A percentile compares a stretch with the other conserved stretches of the same genome.
Evolutionary conservation across 2,797 vertebrate species (phyloP).

Genomic region (Danio choprae): DNA sequence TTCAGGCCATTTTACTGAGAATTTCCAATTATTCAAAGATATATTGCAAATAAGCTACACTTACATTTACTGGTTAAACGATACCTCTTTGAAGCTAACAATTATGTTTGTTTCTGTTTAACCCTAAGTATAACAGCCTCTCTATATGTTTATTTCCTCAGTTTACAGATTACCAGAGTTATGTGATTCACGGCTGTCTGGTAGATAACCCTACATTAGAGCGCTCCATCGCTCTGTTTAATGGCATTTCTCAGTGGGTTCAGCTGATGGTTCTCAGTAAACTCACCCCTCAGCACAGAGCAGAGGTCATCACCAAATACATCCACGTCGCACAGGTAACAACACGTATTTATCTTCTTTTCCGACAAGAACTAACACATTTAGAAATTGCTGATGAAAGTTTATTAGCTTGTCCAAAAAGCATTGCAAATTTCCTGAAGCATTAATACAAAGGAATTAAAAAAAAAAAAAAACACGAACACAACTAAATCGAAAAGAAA

Average conservation of each 20-base stretch:
- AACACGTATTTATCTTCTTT: neutral
- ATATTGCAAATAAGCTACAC: no score
- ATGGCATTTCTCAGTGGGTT: conserved; percentile 97
- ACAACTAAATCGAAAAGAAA: neutral
- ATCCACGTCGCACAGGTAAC: conserved; percentile 95
- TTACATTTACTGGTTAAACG: no score
- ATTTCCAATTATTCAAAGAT: no score
- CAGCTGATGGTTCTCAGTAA: conserved; percentile 99
- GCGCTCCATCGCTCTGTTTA: conserved; percentile 95
- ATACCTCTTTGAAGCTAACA: no score
- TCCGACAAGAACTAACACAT: neutral
- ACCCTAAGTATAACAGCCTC: conserved; percentile 1
- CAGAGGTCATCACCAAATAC: conserved; percentile 95
- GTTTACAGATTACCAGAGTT: conserved; percentile 97
- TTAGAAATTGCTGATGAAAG: neutral
- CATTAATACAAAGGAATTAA: neutral
- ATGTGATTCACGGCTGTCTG: conserved; percentile 91
- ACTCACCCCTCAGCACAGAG: conserved; percentile 92
- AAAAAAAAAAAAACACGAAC: no score
- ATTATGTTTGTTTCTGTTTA: neutral
- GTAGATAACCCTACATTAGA: conserved; percentile 95
- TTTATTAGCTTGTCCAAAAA: neutral
- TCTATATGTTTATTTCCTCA: conserved; percentile 61
- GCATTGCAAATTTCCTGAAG: neutral
- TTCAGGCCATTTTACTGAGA: no score